Base-by-base conservation (phyloP, 2,888 invertebrate species). In the Agonopterix alstromeriana region DNA sequence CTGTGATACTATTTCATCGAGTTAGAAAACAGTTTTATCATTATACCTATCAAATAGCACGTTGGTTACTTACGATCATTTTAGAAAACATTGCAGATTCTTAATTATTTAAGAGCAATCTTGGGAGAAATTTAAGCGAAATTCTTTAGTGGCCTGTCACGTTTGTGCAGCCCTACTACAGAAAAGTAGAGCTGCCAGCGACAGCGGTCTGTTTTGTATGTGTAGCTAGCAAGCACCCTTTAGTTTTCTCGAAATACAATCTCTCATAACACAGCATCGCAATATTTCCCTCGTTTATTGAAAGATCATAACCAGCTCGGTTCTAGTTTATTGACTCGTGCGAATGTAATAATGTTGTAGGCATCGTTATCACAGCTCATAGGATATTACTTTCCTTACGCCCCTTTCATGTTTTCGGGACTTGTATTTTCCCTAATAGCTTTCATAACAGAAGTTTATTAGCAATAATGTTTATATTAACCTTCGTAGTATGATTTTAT, bases 131-230 rank as follows among this genome's bases (percentile, higher is more conserved):
- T 27, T 27, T 27, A 27, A 5, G 5, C 27, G 27, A 27, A 27
- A 27, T 27, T 27, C 27, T 5, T 5, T 27, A 27, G 27, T 27
- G 27, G 27, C 27, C 27, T 27, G 27, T 27, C 7, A 27, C 5
- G 27, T 27, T 27, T 27, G 27, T 27, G 27, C 27, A 27, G 27
- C 27, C 27, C 27, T 27, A 27, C 27, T 27, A 27, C 27, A 7
- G 27, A 7, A 27, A 17, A 27, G 27, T 27, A 38, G 38, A 9
- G 38, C 38, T n/a, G 38, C 10, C 10, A 38, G 38, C 60, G 71
- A 55, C 68, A 68, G 57, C 67, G 68, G 69, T 64, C 59, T 57
- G 66, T 67, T 67, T 67, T 73, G 66, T 67, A 61, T 65, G 61
- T 65, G 62, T 67, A 62, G 67, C 63, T 38, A 38, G 69, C 65